Evolutionary conservation across 2,113 vertebrate genomes (phyloP).

Genomic region (Sinocyclocheilus rhinocerous): DNA sequence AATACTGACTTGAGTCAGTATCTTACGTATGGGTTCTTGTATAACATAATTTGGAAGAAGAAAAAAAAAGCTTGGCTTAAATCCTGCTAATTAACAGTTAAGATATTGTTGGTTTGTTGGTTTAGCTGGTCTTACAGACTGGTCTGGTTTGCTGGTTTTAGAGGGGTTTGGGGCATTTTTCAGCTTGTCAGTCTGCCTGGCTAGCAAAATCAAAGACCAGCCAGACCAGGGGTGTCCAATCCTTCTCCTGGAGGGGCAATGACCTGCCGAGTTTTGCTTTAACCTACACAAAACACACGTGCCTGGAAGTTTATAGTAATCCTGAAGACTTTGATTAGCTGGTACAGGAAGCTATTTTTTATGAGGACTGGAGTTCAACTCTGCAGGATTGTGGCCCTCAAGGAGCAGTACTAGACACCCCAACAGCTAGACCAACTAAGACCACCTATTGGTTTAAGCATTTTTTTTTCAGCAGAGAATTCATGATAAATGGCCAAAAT

Average conservation of each 20-base stretch:
- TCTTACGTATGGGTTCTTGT: not conserved
- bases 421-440: not conserved
- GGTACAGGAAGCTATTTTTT: not conserved
- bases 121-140: not conserved
- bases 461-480: not conserved
- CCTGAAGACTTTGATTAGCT: not conserved
- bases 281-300: not conserved
- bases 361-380: not conserved
- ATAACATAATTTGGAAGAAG: not conserved
- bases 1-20: constrained; percentile 23
- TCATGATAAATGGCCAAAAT: not conserved
- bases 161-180: too few relatives aligned
- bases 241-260: not conserved
- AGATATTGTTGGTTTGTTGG: not conserved
- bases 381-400: too few relatives aligned
- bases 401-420: not conserved
- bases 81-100: too few relatives aligned
- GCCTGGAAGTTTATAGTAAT: not conserved
- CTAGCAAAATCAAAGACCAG: too few relatives aligned
- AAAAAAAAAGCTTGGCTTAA: too few relatives aligned
- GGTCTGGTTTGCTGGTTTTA: not conserved
- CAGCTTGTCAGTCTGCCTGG: too few relatives aligned
- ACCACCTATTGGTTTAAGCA: not conserved
- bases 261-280: not conserved
- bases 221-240: too few relatives aligned